Conservation (phyloP, 2,888 invertebrate genomes). For the Magallana nippona region DNA sequence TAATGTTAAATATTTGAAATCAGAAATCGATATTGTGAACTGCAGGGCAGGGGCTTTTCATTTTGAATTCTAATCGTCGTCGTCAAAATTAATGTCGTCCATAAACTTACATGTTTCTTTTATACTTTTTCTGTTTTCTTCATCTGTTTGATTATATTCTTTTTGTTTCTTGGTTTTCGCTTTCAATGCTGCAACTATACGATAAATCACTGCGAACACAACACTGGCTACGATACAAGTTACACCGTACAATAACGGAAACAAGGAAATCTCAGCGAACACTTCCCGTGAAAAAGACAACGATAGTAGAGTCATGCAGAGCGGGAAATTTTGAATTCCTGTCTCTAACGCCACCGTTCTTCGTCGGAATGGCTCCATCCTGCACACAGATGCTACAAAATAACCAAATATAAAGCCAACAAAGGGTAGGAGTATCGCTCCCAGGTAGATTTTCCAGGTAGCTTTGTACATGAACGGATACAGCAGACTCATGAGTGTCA, state of each 20-base stretch:
- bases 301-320: constrained; percentile 72
- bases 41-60: no score
- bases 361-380: constrained; percentile 59
- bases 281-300: constrained; percentile 64
- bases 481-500: constrained; percentile 68
- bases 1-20: no score
- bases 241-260: constrained; percentile 60
- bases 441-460: constrained; percentile 69
- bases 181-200: constrained; percentile 21
- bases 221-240: constrained; percentile 56
- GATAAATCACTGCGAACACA: constrained; percentile 54
- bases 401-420: constrained; percentile 71
- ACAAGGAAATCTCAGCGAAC: constrained; percentile 57
- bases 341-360: constrained; percentile 74
- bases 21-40: no score
- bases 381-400: constrained; percentile 60
- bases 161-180: not conserved
- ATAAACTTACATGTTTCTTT: not conserved
- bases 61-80: not conserved
- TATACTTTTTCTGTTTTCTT: not conserved
- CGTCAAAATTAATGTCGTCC: not conserved
- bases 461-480: constrained; percentile 72
- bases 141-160: not conserved
- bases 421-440: constrained; percentile 67
- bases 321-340: constrained; percentile 74